phyloP scores from a whole-genome alignment of 2,888 invertebrate genomes.

The Mythimna impura region DNA sequence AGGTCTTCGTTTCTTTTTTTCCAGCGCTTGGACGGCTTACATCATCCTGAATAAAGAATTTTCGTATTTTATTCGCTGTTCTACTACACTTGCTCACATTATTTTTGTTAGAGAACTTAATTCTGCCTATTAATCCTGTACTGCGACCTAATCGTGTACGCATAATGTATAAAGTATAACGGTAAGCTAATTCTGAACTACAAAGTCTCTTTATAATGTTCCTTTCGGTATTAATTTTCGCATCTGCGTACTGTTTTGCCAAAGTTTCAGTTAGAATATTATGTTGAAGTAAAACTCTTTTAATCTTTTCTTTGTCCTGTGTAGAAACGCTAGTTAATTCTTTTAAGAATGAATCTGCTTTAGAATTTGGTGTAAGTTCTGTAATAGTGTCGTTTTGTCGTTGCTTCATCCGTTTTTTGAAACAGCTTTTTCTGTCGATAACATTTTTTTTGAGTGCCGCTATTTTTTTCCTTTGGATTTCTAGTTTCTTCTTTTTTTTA shows the following conservation, averaged over 20 bases:
- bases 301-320: slow-evolving; percentile 5
- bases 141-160: slow-evolving; percentile 18
- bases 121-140: slow-evolving; percentile 9
- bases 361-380: background rate
- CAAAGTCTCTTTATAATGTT: slow-evolving; percentile 8
- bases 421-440: background rate
- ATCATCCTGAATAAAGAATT: slow-evolving; percentile 1
- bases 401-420: background rate
- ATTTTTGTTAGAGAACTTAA: background rate
- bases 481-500: background rate
- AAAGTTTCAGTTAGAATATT: slow-evolving; percentile 4
- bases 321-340: background rate
- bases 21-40: slow-evolving; percentile 9
- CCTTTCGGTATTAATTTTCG: slow-evolving; percentile 6
- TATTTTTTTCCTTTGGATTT: background rate
- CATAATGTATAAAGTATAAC: slow-evolving; percentile 18
- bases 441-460: slow-evolving; percentile 1
- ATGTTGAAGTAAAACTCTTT: slow-evolving; percentile 8
- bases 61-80: background rate
- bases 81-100: background rate
- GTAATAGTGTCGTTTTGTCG: background rate
- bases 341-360: background rate
- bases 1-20: slow-evolving; percentile 2
- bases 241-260: slow-evolving; percentile 2
- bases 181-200: slow-evolving; percentile 17